Evolutionary conservation across 2,888 invertebrate genomes (phyloP), one percentile per base, ranked within the genome.

Genomic region (Heliconius aoede): DNA sequence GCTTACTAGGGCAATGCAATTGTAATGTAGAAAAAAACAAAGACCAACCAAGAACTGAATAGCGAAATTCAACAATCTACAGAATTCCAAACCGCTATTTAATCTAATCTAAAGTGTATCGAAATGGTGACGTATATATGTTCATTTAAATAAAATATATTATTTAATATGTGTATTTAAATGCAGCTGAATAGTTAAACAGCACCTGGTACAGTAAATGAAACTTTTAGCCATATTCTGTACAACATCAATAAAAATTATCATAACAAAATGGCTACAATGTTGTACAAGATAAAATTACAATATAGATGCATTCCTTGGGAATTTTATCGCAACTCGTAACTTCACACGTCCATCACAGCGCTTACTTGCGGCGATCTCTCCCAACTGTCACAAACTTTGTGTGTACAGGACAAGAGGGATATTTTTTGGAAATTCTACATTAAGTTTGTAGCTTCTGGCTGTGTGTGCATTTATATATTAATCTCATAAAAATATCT

Each of bases 291-390:
- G 30, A 32, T 24, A 55, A 55, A 55, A 69, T 69, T 69, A 69
- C 69, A 69, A 69, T 69, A 69, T 69, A 69, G 55, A 69, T 69
- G 69, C 55, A 69, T 69, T 51, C 51, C 69, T 55, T 32, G 69
- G 55, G 55, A 55, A 69, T n/a, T 69, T 69, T 69, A 69, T 55
- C 69, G 18, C 55, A 69, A 55, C 55, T 69, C 55, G 69, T 69
- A 55, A 69, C 51, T 69, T 55, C 55, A 69, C 55, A 69, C 69
- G 69, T 69, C 69, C 55, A 69, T 69, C 69, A 69, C 69, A 55
- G 55, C 15, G 69, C 55, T 69, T 55, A 55, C 69, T 69, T 55
- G 32, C 30, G 30, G 69, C n/a, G 55, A 32, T 55, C 15, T 24
- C 24, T 55, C 69, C 30, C n/a, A 55, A 32, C 51, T 30, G 13